Evolutionary conservation across 2,888 invertebrate species (phyloP).

Genomic region (Mythimna pallens): DNA sequence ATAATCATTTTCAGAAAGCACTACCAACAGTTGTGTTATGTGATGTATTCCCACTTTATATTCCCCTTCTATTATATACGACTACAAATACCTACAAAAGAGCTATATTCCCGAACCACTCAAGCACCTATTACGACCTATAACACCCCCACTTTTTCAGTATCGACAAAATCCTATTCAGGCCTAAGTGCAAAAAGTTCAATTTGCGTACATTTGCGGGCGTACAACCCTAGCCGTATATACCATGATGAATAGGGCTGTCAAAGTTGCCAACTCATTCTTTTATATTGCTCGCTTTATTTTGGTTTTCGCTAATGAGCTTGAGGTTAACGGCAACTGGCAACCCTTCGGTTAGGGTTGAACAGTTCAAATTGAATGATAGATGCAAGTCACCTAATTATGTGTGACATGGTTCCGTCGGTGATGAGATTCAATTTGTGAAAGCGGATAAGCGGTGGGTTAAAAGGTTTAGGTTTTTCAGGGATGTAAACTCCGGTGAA

Average conservation of each 20-base stretch:
- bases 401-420: slow-evolving; percentile 55
- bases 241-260: slow-evolving; percentile 75
- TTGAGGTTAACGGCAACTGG: slow-evolving; percentile 59
- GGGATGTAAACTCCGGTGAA: slow-evolving; percentile 21
- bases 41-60: slow-evolving; percentile 18
- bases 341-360: slow-evolving; percentile 55
- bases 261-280: slow-evolving; percentile 82
- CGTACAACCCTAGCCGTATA: slow-evolving; percentile 46
- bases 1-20: slow-evolving; percentile 18
- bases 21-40: background rate
- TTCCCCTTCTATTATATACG: slow-evolving; percentile 22
- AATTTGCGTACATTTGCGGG: slow-evolving; percentile 63
- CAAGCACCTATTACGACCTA: slow-evolving; percentile 51
- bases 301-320: slow-evolving; percentile 85
- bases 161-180: slow-evolving; percentile 58
- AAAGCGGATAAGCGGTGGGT: slow-evolving; percentile 25
- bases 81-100: slow-evolving; percentile 38
- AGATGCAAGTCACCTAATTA: slow-evolving; percentile 67
- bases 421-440: slow-evolving; percentile 60
- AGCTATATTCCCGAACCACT: slow-evolving; percentile 43
- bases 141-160: slow-evolving; percentile 58
- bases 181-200: slow-evolving; percentile 62
- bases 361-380: slow-evolving; percentile 61
- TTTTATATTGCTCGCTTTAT: slow-evolving; percentile 88
- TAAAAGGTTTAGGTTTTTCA: slow-evolving; percentile 37